Evolutionary conservation across 2,113 vertebrate species (phyloP).

Genomic region (Pantherophis guttatus): DNA sequence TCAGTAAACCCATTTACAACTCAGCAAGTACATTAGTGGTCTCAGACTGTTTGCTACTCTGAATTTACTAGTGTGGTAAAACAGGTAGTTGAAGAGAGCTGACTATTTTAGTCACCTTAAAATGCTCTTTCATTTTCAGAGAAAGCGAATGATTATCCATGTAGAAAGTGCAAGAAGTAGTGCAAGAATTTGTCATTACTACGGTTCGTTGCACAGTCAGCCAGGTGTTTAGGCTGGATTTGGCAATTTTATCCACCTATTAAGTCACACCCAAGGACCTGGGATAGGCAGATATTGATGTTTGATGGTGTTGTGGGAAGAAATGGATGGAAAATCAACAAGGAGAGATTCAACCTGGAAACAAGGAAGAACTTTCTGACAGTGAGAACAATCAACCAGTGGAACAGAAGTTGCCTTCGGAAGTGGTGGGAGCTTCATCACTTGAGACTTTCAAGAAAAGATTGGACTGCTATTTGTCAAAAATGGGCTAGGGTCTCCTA

Average conservation of each 20-base stretch:
- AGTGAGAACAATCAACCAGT: no score
- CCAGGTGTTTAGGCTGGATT: background rate
- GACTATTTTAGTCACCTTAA: background rate
- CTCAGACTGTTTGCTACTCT: background rate
- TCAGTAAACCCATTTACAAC: background rate
- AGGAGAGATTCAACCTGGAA: no score
- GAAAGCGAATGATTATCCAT: background rate
- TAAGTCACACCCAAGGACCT: background rate
- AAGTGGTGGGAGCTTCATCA: no score
- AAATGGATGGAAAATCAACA: no score
- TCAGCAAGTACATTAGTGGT: background rate
- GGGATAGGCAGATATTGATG: background rate
- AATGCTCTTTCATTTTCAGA: background rate
- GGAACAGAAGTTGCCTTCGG: no score
- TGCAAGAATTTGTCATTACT: background rate
- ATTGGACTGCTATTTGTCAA: no score
- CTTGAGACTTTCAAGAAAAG: no score
- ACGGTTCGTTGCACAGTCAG: background rate
- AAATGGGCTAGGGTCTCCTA: no score
- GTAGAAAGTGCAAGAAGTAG: background rate
- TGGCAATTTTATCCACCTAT: background rate
- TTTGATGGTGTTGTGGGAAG: background rate
- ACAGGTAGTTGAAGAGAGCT: background rate
- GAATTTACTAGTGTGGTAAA: background rate
- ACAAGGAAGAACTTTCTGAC: no score